phyloP scores from a whole-genome alignment of 1,140 invertebrate species.

The Scaptomyza pallida region DNA sequence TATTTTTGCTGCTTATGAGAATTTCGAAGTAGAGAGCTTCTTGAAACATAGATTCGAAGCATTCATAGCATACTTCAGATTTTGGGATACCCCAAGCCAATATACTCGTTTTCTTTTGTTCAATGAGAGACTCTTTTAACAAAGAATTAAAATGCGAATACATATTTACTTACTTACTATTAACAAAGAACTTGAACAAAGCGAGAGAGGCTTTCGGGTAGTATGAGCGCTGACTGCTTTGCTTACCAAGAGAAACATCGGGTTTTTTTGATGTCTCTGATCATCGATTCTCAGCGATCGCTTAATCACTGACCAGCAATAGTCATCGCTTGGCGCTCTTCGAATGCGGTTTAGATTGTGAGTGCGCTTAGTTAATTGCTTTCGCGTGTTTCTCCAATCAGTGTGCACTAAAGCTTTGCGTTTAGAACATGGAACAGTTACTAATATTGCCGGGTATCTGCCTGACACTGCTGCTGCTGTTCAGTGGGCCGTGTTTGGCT shows the following conservation, averaged over 20 bases:
- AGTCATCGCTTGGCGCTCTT: conserved; percentile 48
- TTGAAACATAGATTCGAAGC: no score
- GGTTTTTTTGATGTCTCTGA: conserved; percentile 11
- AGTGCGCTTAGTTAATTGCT: conserved; percentile 1
- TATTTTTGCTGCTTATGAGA: not conserved
- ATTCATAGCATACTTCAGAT: no score
- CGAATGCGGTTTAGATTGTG: conserved; percentile 34
- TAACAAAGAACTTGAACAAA: not conserved
- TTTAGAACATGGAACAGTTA: conserved; percentile 18
- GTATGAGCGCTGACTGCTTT: not conserved
- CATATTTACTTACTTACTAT: not conserved
- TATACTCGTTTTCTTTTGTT: not conserved
- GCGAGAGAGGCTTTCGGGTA: not conserved
- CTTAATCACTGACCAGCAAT: conserved; percentile 14
- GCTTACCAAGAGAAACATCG: not conserved
- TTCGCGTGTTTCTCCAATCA: not conserved
- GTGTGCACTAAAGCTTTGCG: not conserved
- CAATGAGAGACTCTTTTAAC: not conserved
- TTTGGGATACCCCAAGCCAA: not conserved
- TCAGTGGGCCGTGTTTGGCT: not conserved
- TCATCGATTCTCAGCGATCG: conserved; percentile 12
- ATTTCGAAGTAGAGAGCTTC: no score
- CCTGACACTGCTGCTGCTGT: conserved; percentile 11
- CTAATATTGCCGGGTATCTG: not conserved
- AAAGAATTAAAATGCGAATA: conserved; percentile 11